Evolutionary conservation across 2,888 invertebrate genomes (phyloP).

Genomic region (Athalia rosae): DNA sequence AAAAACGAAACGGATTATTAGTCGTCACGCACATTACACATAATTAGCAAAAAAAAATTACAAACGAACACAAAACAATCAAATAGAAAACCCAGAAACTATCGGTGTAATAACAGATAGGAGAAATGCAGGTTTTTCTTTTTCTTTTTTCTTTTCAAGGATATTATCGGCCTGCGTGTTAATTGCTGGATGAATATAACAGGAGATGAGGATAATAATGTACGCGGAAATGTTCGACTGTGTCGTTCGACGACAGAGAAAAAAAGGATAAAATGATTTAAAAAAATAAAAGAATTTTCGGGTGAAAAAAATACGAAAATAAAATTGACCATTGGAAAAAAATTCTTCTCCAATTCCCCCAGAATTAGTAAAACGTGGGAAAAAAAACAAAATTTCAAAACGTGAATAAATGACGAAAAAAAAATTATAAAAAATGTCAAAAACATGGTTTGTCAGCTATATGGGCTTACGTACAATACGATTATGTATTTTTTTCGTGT

Average conservation of each 20-base stretch:
- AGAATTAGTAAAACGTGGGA: constrained; percentile 68
- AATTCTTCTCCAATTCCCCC: background rate
- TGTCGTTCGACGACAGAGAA: constrained; percentile 12
- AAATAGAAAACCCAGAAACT: background rate
- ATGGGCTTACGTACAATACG: too few relatives aligned
- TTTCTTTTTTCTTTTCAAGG: background rate
- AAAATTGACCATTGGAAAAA: background rate
- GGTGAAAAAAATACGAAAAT: background rate
- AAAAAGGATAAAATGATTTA: background rate
- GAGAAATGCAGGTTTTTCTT: constrained; percentile 45
- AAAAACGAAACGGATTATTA: too few relatives aligned
- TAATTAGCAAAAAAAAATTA: too few relatives aligned
- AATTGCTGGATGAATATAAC: constrained; percentile 26
- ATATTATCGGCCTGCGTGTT: constrained; percentile 23
- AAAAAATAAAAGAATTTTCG: background rate
- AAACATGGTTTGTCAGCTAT: too few relatives aligned
- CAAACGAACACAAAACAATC: too few relatives aligned
- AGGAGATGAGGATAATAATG: constrained; percentile 41
- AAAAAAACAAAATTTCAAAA: constrained; percentile 62
- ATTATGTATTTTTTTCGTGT: too few relatives aligned
- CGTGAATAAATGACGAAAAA: too few relatives aligned
- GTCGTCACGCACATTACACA: too few relatives aligned
- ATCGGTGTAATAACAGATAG: constrained; percentile 51
- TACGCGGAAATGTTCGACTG: constrained; percentile 43
- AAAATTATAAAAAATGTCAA: too few relatives aligned